Percentiles rank a stretch among this genome's conserved stretches.
Conservation (phyloP, 2,797 vertebrate species). For the Pangasius sanitwongsei region DNA sequence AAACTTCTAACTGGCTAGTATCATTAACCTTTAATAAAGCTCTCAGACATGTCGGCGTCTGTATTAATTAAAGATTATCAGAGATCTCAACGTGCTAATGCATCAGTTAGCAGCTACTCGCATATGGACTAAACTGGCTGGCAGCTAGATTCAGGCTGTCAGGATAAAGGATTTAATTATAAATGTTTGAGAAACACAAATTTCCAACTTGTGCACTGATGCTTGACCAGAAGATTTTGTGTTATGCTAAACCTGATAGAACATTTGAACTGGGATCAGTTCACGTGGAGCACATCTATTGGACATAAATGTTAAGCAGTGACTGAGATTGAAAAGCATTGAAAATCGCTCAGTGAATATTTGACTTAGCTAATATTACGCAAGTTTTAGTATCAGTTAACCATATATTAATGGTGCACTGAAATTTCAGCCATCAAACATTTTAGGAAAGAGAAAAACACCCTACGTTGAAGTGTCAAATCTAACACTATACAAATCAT, state of each 20-base stretch:
- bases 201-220: neutral
- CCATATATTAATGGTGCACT: neutral
- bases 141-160: neutral
- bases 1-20: neutral
- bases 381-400: neutral
- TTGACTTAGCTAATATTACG: neutral
- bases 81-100: conserved; percentile 2
- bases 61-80: conserved; percentile 13
- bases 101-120: neutral
- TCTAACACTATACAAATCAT: neutral
- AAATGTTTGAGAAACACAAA: neutral
- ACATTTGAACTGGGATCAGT: neutral
- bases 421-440: neutral
- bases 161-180: neutral
- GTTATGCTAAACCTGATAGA: neutral
- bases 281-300: neutral
- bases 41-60: conserved; percentile 5
- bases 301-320: neutral
- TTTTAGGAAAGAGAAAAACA: no score
- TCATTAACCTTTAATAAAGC: conserved; percentile 23
- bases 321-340: neutral
- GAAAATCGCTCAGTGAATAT: neutral
- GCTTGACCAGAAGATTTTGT: neutral
- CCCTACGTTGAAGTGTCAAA: neutral
- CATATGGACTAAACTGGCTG: neutral